A percentile compares a stretch with the other conserved stretches of the same genome.
These are phyloP conservation scores for Dyspetes luteomarginatus DNA, from an alignment of 2,888 invertebrate genomes.

Conservation along the genomic window DNA sequence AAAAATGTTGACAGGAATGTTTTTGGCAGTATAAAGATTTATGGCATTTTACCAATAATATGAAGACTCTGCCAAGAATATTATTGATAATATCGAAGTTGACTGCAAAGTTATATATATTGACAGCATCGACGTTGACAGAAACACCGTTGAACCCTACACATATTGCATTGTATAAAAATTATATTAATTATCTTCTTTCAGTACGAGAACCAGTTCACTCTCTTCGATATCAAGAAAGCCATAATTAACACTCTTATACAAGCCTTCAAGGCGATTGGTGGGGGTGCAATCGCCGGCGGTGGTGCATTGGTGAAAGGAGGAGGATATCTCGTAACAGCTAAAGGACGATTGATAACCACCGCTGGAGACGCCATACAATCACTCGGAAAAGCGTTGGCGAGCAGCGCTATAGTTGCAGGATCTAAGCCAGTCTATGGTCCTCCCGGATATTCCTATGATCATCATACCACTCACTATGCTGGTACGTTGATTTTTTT, in stretches of 20 bases:
- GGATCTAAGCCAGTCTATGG: conserved; percentile 78
- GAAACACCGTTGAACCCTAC: too few species aligned
- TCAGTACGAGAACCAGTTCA: conserved; percentile 83
- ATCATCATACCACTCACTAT: conserved; percentile 66
- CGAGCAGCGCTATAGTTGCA: conserved; percentile 89
- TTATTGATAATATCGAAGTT: neutral
- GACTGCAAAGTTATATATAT: neutral
- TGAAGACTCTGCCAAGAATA: too few species aligned
- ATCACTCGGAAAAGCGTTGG: conserved; percentile 91
- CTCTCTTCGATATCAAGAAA: conserved; percentile 91
- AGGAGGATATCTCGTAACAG: conserved; percentile 88
- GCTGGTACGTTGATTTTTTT: conserved; percentile 65
- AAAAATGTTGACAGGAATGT: neutral
- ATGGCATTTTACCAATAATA: neutral
- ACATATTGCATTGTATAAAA: neutral
- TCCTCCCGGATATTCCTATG: conserved; percentile 71
- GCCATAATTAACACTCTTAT: conserved; percentile 92
- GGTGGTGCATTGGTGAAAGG: conserved; percentile 95
- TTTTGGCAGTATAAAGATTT: neutral
- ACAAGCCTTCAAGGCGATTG: conserved; percentile 94
- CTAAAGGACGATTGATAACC: conserved; percentile 88
- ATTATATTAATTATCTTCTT: neutral
- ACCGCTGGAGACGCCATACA: conserved; percentile 92
- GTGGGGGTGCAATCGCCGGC: conserved; percentile 93
- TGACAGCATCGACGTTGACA: neutral